Conservation (phyloP, 2,113 vertebrate genomes). For the Saguinus imperator region DNA sequence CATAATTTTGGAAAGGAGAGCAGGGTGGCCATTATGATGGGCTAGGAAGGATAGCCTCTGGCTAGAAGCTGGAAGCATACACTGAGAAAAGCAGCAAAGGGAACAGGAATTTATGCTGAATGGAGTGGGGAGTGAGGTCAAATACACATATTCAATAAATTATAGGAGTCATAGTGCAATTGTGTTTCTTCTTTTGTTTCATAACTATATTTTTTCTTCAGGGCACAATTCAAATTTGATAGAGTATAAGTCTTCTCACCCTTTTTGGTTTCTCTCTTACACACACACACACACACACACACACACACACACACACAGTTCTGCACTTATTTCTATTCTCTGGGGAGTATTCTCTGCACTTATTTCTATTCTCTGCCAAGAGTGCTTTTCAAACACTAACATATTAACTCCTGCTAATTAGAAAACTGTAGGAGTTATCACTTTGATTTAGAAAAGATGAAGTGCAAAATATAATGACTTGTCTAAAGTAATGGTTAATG, state of each 20-base stretch:
- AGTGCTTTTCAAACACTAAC: neutral
- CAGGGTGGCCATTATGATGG: too few relatives aligned
- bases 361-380: neutral
- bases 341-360: neutral
- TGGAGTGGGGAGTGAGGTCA: too few relatives aligned
- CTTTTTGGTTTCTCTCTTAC: slow-evolving; percentile 11
- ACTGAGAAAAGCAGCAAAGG: too few relatives aligned
- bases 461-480: neutral
- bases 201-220: neutral
- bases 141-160: too few relatives aligned
- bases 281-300: neutral
- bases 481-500: neutral
- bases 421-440: neutral
- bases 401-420: slow-evolving; percentile 26
- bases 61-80: too few relatives aligned
- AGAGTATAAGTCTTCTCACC: neutral
- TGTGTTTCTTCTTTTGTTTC: neutral
- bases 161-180: neutral
- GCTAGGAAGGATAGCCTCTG: too few relatives aligned
- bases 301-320: neutral
- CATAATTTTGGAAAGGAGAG: too few relatives aligned
- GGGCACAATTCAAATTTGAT: neutral
- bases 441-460: slow-evolving; percentile 13
- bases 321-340: neutral
- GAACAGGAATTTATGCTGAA: too few relatives aligned